Evolutionary conservation across 2,888 invertebrate genomes (phyloP), one percentile per base, ranked within the genome.

Genomic region (Cryptocephalus moraei): DNA sequence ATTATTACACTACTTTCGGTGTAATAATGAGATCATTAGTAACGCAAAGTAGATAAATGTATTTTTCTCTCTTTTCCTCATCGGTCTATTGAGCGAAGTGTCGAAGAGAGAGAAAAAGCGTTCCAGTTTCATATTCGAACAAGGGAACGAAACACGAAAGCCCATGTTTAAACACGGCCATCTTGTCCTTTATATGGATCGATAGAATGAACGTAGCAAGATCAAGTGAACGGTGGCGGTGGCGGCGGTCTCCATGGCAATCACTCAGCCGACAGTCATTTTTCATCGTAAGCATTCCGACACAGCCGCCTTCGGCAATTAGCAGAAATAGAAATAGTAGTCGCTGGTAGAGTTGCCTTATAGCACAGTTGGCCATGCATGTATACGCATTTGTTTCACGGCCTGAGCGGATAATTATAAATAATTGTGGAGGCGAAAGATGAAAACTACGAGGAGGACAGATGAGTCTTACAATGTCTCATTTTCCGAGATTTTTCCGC

Each of bases 291-390:
- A 60, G 62, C 65, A 66, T 66, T 65, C 65, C 60, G 61, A 14
- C 62, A 62, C 61, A 62, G 62, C 66, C 64, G 67, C 68, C 67
- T 66, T 61, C 67, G 59, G 68, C 68, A 70, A 70, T 70, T 70
- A 70, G 69, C 68, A 66, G 68, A 69, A 70, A 69, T 70, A 70
- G 69, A 70, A 67, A 67, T 63, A 63, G 66, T 62, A 60, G 50
- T 57, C 55, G 56, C 40, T 10, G 22, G 12, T 10, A 10, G 11
- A n/a, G 10, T 10, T 40, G 40, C 14, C 40, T n/a, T 40, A 40
- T 40, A 13, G 14, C 40, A 13, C 40, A 40, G 12, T 40, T 40
- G 40, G 40, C 40, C 40, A 13, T 40, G 40, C 40, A 40, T 40
- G n/a, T 40, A 8, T 8, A n/a, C 10, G 14, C 40, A 6, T 40